These are phyloP conservation scores for Pampusana beccarii DNA, from an alignment of 2,113 vertebrate genomes.

Conservation along the genomic window DNA sequence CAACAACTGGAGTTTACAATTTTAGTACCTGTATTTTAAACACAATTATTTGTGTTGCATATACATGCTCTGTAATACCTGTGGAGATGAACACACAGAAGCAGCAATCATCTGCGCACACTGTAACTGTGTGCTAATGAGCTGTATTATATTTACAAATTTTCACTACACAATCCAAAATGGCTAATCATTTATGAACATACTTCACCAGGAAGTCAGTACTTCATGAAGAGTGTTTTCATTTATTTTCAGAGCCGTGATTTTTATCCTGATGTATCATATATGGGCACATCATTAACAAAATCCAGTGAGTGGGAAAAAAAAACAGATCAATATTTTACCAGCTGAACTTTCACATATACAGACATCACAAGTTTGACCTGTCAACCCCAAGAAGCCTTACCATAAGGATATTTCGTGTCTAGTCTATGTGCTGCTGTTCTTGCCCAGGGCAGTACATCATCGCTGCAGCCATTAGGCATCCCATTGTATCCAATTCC, in stretches of 20 bases:
- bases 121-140: neutral
- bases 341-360: neutral
- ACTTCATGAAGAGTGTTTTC: neutral
- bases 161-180: neutral
- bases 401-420: constrained; percentile 90
- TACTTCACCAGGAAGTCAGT: neutral
- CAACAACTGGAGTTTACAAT: neutral
- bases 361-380: neutral
- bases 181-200: neutral
- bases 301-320: neutral
- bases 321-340: neutral
- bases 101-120: neutral
- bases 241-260: neutral
- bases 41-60: neutral
- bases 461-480: constrained; percentile 89
- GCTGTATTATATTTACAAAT: neutral
- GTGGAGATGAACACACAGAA: neutral
- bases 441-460: constrained; percentile 81
- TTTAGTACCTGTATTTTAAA: neutral
- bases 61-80: neutral
- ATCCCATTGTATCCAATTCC: constrained; percentile 98
- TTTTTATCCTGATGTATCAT: neutral
- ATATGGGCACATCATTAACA: neutral
- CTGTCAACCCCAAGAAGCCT: constrained; percentile 1
- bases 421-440: constrained; percentile 77